Evolutionary conservation across 2,797 vertebrate species (phyloP), one percentile per base, ranked within the genome.

Genomic region (Enoplosus armatus): DNA sequence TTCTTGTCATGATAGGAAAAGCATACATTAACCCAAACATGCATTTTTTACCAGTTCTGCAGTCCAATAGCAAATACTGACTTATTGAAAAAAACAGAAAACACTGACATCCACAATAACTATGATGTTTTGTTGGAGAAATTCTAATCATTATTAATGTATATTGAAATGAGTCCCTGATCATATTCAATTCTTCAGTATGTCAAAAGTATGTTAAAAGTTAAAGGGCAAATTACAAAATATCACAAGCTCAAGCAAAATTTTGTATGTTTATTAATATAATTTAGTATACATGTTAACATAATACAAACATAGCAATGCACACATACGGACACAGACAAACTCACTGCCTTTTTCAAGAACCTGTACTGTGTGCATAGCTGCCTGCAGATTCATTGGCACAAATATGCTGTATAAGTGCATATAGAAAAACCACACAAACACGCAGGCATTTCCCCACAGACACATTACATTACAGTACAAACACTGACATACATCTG

Each of bases 401-500:
- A 58, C 15, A 72, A 55, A 31, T 18, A 33, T 26, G 26, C 35
- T 9, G 4, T 43, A 1, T 27, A 26, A 47, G 24, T 41, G 27
- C 41, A 16, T 22, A 48, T 3, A 64, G n/a, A n/a, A 20, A 54
- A 16, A 29, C 2, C 51, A 26, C 26, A 59, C 8, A 62, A 43
- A 51, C 9, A 58, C 41, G 31, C 2, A 24, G 8, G 9, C 56
- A 54, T 33, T 63, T 69, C 11, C 29, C 41, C 51, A 65, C 24
- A 64, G 10, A 77, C 39, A 29, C 7, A 47, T 27, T 37, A 39
- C 31, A 55, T 47, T n/a, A 31, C 4, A 55, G 31, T 43, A 69
- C 27, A 67, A 51, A 63, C 45, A n/a, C 43, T 51, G 65, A 63
- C 54, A 65, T 12, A 51, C 31, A 58, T 69, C 27, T 80, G 67